Evolutionary conservation across 2,113 vertebrate species (phyloP), one percentile per base, ranked within the genome.

Genomic region (Perca flavescens): DNA sequence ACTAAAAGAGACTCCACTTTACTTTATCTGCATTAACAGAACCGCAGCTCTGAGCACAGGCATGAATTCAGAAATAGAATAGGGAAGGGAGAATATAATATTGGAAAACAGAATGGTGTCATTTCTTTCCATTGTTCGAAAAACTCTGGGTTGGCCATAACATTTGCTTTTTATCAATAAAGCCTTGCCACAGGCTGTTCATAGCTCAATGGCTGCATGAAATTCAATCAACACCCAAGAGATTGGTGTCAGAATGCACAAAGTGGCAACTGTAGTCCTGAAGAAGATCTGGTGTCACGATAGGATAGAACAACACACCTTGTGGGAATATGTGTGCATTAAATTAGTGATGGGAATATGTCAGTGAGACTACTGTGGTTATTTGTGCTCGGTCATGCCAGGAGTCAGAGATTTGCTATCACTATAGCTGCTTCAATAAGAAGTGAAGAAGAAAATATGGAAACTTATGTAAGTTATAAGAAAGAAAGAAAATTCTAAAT

Each of bases 171-270:
- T 91, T 65, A 87, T 94, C 93, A 91, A 61, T 92, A 94, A 83
- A 79, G 56, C 66, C 49, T 61, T 16, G 83, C 82, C 85, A 79
- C 77, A 74, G 74, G 80, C 74, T 68, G 74, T 82, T 88, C 77
- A 85, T 83, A 87, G 79, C 85, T 73, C 75, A 80, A 50, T 86
- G 81, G 84, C 79, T 87, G 77, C 83, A 85, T 80, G 88, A 84
- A 95, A 94, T 84, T 76, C 78, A 87, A 93, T 94, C 90, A 85
- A 87, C 58, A 64, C 68, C 70, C 85, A 83, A 74, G 89, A 92
- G 89, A 90, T 72, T 54, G 66, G 89, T 91, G 84, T 88, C 83
- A 83, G 71, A 63, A 84, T 82, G 34, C 69, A 64, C 60, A 79
- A 56, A 84, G 75, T 50, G 66, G 72, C 65, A 62, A 87, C 40